Evolutionary conservation across 2,888 invertebrate genomes (phyloP).

Genomic region (Calephelis perditalis): DNA sequence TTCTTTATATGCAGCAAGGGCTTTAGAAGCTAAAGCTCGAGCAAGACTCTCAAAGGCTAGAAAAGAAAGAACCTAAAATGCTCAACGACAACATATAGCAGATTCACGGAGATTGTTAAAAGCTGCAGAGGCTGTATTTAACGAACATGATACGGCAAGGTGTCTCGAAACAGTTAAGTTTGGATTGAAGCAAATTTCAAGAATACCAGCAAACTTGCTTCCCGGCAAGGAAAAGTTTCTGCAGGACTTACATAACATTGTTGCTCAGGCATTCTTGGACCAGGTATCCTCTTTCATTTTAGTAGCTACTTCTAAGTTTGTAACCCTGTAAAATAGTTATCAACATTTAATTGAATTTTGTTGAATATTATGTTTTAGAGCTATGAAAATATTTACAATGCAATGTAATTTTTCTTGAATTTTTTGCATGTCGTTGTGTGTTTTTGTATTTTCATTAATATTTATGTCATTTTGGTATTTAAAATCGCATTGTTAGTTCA

Average conservation of each 20-base stretch:
- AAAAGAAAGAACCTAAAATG: slow-evolving; percentile 47
- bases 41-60: slow-evolving; percentile 48
- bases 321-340: not conserved
- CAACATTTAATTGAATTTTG: not conserved
- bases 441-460: no score
- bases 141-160: slow-evolving; percentile 51
- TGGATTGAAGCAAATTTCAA: slow-evolving; percentile 60
- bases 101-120: slow-evolving; percentile 56
- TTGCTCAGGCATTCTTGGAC: slow-evolving; percentile 58
- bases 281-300: slow-evolving; percentile 45
- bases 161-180: slow-evolving; percentile 62
- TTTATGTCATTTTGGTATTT: no score
- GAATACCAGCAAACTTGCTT: slow-evolving; percentile 48
- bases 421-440: no score
- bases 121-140: slow-evolving; percentile 40
- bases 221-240: slow-evolving; percentile 61
- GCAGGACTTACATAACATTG: slow-evolving; percentile 52
- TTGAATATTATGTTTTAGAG: no score
- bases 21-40: slow-evolving; percentile 48
- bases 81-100: slow-evolving; percentile 51
- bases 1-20: slow-evolving; percentile 60
- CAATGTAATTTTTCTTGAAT: no score
- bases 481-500: no score
- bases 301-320: not conserved
- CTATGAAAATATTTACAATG: no score